Percentiles rank a stretch among this genome's conserved stretches.
These are phyloP conservation scores for Morpho deidamia DNA, from an alignment of 2,888 invertebrate genomes.

Conservation along the genomic window DNA sequence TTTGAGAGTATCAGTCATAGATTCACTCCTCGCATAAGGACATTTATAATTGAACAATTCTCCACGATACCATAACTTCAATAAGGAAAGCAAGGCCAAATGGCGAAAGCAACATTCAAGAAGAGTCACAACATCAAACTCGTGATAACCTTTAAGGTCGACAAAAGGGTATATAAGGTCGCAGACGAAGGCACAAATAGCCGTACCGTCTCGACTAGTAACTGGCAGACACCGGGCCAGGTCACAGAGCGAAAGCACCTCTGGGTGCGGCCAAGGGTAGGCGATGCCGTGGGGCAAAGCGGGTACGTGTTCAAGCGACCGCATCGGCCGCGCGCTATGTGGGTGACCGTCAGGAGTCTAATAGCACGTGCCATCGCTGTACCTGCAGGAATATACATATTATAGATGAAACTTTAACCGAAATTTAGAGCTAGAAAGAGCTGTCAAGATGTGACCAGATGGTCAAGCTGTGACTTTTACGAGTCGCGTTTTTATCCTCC, in stretches of 20 bases:
- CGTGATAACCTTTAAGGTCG: slow-evolving; percentile 24
- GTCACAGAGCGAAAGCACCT: slow-evolving; percentile 17
- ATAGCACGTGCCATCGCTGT: slow-evolving; percentile 95
- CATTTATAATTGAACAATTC: slow-evolving; percentile 19
- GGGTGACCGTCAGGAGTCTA: slow-evolving; percentile 83
- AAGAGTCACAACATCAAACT: slow-evolving; percentile 13
- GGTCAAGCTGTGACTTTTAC: too few relatives aligned
- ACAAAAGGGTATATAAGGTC: slow-evolving; percentile 19
- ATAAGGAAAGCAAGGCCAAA: slow-evolving; percentile 2
- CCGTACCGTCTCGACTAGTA: slow-evolving; percentile 10
- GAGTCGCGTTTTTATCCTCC: too few relatives aligned
- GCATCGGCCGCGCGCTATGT: slow-evolving; percentile 50
- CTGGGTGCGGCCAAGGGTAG: slow-evolving; percentile 26
- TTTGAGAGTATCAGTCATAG: slow-evolving; percentile 42
- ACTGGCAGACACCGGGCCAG: slow-evolving; percentile 2
- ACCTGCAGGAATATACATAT: slow-evolving; percentile 74
- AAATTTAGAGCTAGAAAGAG: too few relatives aligned
- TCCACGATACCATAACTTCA: slow-evolving; percentile 2
- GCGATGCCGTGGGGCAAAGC: slow-evolving; percentile 20
- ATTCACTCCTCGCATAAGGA: slow-evolving; percentile 30
- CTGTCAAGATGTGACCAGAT: too few relatives aligned
- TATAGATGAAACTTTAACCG: too few relatives aligned
- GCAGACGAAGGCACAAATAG: slow-evolving; percentile 7
- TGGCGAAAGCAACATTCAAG: background rate
- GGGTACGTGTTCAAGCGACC: slow-evolving; percentile 36